A percentile compares a stretch with the other conserved stretches of the same genome.
These are phyloP conservation scores for Mustela lutreola DNA, from an alignment of 2,113 vertebrate genomes.

Conservation along the genomic window DNA sequence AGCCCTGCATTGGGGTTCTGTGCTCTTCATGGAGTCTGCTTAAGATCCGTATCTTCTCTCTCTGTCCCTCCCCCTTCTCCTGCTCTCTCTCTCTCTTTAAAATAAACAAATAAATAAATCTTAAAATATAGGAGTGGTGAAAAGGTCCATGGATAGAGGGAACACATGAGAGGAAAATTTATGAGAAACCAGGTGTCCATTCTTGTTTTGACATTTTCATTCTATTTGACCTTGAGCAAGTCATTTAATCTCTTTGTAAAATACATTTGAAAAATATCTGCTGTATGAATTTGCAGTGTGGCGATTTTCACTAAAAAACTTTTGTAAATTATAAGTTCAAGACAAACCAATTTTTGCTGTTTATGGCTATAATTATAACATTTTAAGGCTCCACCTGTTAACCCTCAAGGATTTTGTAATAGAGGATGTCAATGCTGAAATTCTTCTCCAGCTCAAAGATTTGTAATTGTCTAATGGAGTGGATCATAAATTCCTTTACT, in stretches of 20 bases:
- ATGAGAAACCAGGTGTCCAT: neutral
- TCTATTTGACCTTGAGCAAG: neutral
- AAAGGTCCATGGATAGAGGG: neutral
- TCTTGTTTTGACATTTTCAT: neutral
- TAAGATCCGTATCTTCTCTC: neutral
- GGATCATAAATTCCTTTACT: neutral
- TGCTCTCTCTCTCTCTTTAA: neutral
- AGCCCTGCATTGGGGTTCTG: neutral
- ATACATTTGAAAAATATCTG: neutral
- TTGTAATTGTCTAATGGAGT: neutral
- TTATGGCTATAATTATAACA: neutral
- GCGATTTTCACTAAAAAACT: neutral
- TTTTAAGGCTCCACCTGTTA: fast-evolving
- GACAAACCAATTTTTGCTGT: neutral
- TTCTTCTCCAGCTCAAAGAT: neutral
- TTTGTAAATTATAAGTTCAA: neutral
- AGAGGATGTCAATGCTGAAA: neutral
- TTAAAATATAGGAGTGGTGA: neutral
- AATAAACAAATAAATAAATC: neutral
- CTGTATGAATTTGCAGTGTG: neutral
- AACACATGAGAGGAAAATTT: neutral
- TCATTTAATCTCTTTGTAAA: neutral
- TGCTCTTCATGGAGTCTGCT: neutral
- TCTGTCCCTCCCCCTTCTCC: neutral
- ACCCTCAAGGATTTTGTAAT: neutral